Percentiles rank a stretch among this genome's conserved stretches.
Evolutionary conservation across 2,797 vertebrate genomes (phyloP).

Genomic region (Ispidina lecontei): DNA sequence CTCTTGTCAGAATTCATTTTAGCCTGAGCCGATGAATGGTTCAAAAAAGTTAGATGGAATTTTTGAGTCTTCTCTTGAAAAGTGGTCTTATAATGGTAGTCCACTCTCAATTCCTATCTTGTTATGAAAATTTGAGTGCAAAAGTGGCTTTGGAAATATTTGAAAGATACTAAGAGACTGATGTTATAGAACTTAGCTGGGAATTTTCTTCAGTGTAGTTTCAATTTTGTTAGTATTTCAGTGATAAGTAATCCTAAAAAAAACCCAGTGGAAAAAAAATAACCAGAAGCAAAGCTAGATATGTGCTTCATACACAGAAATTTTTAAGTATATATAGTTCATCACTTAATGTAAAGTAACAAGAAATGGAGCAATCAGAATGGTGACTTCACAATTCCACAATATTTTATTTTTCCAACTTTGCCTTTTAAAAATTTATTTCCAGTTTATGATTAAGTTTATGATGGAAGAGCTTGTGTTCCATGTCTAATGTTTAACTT

Average conservation of each 20-base stretch:
- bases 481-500: background rate
- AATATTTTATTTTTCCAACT: background rate
- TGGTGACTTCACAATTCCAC: background rate
- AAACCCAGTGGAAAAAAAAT: background rate
- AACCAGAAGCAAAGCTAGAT: background rate
- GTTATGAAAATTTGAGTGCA: background rate
- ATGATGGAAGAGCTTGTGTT: background rate
- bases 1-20: slow-evolving; percentile 13
- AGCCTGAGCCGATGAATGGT: background rate
- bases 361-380: background rate
- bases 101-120: background rate
- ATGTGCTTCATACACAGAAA: background rate
- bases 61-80: background rate
- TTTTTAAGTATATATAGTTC: background rate
- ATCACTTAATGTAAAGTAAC: background rate
- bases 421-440: background rate
- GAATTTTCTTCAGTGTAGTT: background rate
- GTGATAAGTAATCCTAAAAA: background rate
- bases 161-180: background rate
- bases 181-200: background rate
- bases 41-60: background rate
- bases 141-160: background rate
- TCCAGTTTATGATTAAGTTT: background rate
- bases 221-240: background rate
- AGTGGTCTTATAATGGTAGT: background rate